These are phyloP conservation scores for Nematostella vectensis DNA, from an alignment of 92 coral and sea anemone genomes.

Conservation along the genomic window DNA sequence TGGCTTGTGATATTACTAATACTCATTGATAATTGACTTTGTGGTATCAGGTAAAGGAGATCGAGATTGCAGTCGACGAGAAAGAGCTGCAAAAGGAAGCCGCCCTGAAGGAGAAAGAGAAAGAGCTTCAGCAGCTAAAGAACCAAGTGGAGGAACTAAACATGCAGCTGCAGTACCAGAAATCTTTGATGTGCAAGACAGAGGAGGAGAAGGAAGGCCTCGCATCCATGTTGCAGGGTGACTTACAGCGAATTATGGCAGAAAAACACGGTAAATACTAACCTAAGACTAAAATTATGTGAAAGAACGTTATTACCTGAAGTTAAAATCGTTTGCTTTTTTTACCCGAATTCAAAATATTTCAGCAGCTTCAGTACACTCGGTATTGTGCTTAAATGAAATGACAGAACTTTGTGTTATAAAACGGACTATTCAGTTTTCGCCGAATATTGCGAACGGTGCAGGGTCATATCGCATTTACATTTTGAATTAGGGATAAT, in stretches of 20 bases:
- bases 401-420: too few relatives aligned
- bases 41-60: constrained; percentile 78
- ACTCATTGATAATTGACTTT: too few relatives aligned
- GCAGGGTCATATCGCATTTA: too few relatives aligned
- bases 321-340: background rate
- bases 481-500: too few relatives aligned
- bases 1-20: too few relatives aligned
- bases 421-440: too few relatives aligned
- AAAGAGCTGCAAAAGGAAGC: constrained; percentile 97
- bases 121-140: constrained; percentile 70
- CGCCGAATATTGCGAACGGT: too few relatives aligned
- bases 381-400: too few relatives aligned
- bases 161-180: constrained; percentile 31
- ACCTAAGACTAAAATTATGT: too few relatives aligned
- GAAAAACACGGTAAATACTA: constrained; percentile 48
- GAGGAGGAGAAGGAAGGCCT: constrained; percentile 39
- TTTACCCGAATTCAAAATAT: background rate
- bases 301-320: background rate
- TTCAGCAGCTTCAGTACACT: too few relatives aligned
- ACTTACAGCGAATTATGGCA: constrained; percentile 35
- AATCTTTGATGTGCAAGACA: constrained; percentile 31
- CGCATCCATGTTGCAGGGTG: constrained; percentile 25
- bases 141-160: constrained; percentile 51
- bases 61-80: constrained; percentile 96
- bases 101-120: constrained; percentile 85